Evolutionary conservation across 2,113 vertebrate species (phyloP).

Genomic region (Sakesphorus luctuosus): DNA sequence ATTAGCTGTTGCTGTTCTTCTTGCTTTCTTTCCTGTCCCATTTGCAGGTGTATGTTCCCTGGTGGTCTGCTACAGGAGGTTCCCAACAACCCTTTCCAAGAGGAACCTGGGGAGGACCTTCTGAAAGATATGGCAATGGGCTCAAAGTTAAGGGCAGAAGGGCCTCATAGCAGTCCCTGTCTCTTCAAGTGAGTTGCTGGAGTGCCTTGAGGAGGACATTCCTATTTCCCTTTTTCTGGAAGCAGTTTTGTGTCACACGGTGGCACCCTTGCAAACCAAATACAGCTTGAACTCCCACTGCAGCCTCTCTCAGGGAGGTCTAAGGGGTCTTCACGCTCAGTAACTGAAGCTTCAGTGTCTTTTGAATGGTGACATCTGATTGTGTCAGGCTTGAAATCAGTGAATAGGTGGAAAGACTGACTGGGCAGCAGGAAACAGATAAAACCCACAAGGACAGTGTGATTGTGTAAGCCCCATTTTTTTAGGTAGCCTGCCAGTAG

Average conservation of each 20-base stretch:
- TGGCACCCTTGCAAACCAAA: conserved; percentile 31
- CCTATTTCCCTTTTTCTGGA: neutral
- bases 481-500: neutral
- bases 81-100: neutral
- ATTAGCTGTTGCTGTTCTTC: neutral
- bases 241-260: neutral
- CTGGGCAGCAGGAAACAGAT: neutral
- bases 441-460: neutral
- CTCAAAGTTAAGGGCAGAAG: neutral
- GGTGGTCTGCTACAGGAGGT: neutral
- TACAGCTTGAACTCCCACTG: neutral
- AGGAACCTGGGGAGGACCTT: neutral
- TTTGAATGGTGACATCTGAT: neutral
- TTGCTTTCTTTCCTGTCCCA: neutral
- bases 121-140: accelerated
- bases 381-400: neutral
- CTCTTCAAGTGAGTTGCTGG: neutral
- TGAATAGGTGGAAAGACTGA: neutral
- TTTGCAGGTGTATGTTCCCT: neutral
- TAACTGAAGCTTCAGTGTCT: neutral
- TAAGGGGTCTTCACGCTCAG: neutral
- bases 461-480: neutral
- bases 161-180: neutral
- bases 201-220: neutral
- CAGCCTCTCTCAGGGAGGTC: neutral